These are phyloP conservation scores for Drosophila repletoides DNA, from an alignment of 1,140 invertebrate genomes.

Conservation along the genomic window DNA sequence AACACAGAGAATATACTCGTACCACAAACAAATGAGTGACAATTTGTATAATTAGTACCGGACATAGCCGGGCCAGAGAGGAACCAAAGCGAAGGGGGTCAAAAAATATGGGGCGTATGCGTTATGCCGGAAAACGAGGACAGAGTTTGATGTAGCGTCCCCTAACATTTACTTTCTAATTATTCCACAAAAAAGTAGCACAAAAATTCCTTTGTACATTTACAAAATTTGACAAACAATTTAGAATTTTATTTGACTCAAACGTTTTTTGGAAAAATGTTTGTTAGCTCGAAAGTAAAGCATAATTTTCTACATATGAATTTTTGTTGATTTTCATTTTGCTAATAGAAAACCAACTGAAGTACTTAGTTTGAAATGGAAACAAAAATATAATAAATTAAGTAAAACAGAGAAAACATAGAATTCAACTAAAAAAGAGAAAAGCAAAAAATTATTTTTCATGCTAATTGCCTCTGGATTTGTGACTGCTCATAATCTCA, in stretches of 20 bases:
- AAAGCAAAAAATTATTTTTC: too few species aligned
- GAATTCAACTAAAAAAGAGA: too few species aligned
- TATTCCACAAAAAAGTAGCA: conserved; percentile 2
- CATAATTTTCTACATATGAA: too few species aligned
- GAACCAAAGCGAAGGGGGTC: not conserved
- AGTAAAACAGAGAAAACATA: too few species aligned
- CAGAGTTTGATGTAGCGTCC: conserved; percentile 20
- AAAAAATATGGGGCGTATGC: conserved; percentile 31
- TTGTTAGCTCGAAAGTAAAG: too few species aligned
- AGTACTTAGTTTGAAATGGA: too few species aligned
- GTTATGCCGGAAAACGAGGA: conserved; percentile 26
- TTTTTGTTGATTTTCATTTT: too few species aligned
- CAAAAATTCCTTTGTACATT: conserved; percentile 7
- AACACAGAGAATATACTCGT: too few species aligned
- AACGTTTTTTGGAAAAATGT: not conserved
- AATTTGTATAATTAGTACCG: conserved; percentile 59
- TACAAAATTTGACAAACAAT: conserved; percentile 23
- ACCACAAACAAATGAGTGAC: conserved; percentile 45
- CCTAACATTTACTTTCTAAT: conserved; percentile 23
- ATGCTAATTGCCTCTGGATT: too few species aligned
- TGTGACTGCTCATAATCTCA: too few species aligned
- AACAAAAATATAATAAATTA: too few species aligned
- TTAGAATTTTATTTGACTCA: not conserved
- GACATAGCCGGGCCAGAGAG: not conserved
- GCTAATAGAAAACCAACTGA: too few species aligned